Percentiles rank a stretch among this genome's conserved stretches.
These are phyloP conservation scores for Syngnathus rostellatus DNA, from an alignment of 2,797 vertebrate species.

Conservation along the genomic window DNA sequence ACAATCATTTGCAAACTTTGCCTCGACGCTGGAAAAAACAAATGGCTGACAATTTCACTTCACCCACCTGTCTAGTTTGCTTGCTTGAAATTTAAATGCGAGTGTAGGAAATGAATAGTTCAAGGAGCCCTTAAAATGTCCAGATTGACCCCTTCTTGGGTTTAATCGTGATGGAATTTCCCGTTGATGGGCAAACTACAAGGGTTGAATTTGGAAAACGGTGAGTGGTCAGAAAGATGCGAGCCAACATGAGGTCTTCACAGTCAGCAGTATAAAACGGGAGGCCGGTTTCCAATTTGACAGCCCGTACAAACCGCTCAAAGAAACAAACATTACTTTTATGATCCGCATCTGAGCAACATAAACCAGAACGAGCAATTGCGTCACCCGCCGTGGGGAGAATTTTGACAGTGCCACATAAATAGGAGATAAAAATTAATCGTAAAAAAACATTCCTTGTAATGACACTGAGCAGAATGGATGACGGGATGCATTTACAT, in stretches of 20 bases:
- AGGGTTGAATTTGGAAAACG: background rate
- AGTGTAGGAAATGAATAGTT: no score
- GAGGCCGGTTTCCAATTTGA: background rate
- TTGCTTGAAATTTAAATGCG: no score
- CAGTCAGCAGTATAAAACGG: background rate
- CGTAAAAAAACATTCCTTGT: no score
- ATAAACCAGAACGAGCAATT: background rate
- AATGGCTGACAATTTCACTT: no score
- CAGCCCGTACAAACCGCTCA: no score
- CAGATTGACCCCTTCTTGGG: background rate
- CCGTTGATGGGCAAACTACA: background rate
- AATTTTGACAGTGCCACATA: background rate
- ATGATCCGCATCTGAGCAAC: background rate
- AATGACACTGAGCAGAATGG: no score
- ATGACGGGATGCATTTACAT: no score
- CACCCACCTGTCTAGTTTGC: no score
- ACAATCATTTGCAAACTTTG: no score
- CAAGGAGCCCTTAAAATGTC: background rate
- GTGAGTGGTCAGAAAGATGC: background rate
- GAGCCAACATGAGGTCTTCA: background rate
- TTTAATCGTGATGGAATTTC: no score
- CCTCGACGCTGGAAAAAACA: no score
- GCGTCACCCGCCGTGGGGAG: background rate
- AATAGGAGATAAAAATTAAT: background rate
- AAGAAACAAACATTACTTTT: background rate